These are phyloP conservation scores for Eutrigla gurnardus DNA, from an alignment of 2,797 vertebrate species.

Conservation along the genomic window DNA sequence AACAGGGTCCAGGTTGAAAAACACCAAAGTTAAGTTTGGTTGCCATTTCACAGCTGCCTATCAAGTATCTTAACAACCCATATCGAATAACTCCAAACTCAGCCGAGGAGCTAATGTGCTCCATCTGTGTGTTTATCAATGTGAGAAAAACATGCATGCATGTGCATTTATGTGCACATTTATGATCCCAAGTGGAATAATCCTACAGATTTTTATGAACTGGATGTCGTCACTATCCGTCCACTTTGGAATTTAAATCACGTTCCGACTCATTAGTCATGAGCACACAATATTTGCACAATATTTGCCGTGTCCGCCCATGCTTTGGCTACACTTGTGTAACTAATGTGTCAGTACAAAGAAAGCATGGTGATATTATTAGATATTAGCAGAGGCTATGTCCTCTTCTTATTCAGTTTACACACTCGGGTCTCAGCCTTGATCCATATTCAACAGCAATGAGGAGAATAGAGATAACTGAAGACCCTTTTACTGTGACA, in stretches of 20 bases:
- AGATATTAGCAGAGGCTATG: not conserved
- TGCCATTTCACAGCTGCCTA: not conserved
- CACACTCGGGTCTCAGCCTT: not conserved
- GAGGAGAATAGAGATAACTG: not conserved
- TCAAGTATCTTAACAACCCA: not conserved
- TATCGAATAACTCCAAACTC: not conserved
- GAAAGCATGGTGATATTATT: conserved; percentile 5
- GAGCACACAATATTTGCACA: not conserved
- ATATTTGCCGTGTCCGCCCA: not conserved
- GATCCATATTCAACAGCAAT: conserved; percentile 6
- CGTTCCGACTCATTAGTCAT: not conserved
- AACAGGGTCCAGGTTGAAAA: not conserved
- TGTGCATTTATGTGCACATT: not conserved
- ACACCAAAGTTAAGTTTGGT: not conserved
- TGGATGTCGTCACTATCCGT: conserved; percentile 1
- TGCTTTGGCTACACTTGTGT: conserved; percentile 4
- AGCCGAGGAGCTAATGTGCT: not conserved
- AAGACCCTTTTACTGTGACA: not conserved
- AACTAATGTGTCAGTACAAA: not conserved
- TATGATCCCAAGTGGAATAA: conserved; percentile 5
- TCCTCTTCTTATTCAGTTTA: not conserved
- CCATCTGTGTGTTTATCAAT: conserved; percentile 15
- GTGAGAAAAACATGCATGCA: not conserved
- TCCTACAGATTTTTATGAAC: conserved; percentile 5
- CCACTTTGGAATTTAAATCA: conserved; percentile 14